These are phyloP conservation scores for Cathartes aura DNA, from an alignment of 2,113 vertebrate genomes.

Conservation along the genomic window DNA sequence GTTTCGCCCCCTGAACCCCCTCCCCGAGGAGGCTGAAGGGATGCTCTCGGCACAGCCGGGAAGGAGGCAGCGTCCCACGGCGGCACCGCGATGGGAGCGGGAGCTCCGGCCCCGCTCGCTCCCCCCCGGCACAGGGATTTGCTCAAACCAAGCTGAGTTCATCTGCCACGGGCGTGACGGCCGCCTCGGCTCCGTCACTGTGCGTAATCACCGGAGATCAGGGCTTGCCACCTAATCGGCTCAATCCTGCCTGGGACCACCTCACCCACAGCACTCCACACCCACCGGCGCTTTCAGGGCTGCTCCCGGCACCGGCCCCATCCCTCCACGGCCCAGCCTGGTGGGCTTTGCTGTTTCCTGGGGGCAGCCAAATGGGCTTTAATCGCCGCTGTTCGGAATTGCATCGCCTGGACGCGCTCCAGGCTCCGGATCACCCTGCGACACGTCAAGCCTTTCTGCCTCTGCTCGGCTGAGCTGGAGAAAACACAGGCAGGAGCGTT, in stretches of 20 bases:
- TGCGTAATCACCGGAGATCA: not conserved
- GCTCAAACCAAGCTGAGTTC: not conserved
- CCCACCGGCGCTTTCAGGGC: not conserved
- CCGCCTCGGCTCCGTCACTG: not conserved
- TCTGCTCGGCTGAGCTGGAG: not conserved
- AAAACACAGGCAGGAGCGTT: conserved; percentile 1
- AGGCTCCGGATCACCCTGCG: not conserved
- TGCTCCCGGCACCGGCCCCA: rapidly evolving
- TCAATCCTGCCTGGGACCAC: not conserved
- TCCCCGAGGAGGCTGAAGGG: not conserved
- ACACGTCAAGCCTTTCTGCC: not conserved
- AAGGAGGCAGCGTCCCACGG: rapidly evolving
- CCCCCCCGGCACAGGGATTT: not conserved
- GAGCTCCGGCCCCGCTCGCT: rapidly evolving
- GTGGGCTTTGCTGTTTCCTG: not conserved
- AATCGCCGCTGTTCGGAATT: rapidly evolving
- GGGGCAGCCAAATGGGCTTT: not conserved
- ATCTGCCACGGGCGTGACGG: not conserved
- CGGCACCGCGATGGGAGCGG: rapidly evolving
- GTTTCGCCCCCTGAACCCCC: not conserved
- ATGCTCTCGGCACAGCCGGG: rapidly evolving
- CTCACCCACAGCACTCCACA: not conserved
- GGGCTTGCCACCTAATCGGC: not conserved
- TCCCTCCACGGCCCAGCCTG: rapidly evolving
- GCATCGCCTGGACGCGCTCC: not conserved